Percentiles rank a stretch among this genome's conserved stretches.
Evolutionary conservation across 2,797 vertebrate genomes (phyloP).

Genomic region (Periparus ater): DNA sequence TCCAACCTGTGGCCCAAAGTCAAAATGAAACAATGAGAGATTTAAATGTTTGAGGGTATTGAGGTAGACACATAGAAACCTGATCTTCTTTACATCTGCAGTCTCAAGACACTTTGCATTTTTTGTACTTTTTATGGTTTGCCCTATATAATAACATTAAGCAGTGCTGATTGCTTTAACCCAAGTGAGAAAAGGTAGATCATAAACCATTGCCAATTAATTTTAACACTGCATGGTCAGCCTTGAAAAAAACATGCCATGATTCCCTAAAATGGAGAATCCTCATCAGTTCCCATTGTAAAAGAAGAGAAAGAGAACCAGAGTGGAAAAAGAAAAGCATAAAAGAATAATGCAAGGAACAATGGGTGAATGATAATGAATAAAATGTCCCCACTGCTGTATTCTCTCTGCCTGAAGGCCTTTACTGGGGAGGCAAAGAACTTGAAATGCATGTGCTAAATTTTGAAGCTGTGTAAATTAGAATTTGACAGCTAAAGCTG

Average conservation of each 20-base stretch:
- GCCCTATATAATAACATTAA: slow-evolving; percentile 11
- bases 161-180: slow-evolving; percentile 25
- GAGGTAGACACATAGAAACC: background rate
- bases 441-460: background rate
- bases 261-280: slow-evolving; percentile 19
- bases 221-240: background rate
- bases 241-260: background rate
- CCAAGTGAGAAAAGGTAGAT: background rate
- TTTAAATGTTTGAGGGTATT: background rate
- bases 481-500: slow-evolving; percentile 25
- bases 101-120: background rate
- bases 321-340: background rate
- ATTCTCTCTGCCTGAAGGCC: background rate
- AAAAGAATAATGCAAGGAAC: background rate
- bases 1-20: background rate
- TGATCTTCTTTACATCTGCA: background rate
- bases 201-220: slow-evolving; percentile 53
- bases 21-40: background rate
- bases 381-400: slow-evolving; percentile 21
- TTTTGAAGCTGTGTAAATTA: background rate
- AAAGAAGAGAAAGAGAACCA: background rate
- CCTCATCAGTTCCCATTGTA: slow-evolving; percentile 26
- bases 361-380: slow-evolving; percentile 13
- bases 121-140: background rate
- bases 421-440: background rate